A percentile compares a stretch with the other conserved stretches of the same genome.
These are phyloP conservation scores for Conops quadrifasciatus DNA, from an alignment of 2,888 invertebrate species.

Conservation along the genomic window DNA sequence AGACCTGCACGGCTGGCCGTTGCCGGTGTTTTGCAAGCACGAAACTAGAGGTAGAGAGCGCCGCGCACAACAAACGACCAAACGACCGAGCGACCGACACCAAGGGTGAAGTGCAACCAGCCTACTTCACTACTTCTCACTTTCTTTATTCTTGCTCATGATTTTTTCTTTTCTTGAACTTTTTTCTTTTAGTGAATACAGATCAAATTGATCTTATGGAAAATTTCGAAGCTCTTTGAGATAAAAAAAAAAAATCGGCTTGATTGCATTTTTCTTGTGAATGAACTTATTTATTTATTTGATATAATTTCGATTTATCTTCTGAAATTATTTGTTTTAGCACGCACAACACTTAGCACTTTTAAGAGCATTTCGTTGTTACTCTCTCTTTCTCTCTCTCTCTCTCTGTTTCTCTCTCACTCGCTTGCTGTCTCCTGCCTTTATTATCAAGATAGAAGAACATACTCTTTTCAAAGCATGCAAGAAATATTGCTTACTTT, in stretches of 20 bases:
- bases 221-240: no score
- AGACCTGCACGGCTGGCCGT: conserved; percentile 2
- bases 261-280: no score
- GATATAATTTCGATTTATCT: not conserved
- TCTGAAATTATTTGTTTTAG: not conserved
- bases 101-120: no score
- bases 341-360: conserved; percentile 17
- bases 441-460: not conserved
- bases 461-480: conserved; percentile 12
- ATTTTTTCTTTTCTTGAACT: conserved; percentile 24
- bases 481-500: conserved; percentile 27
- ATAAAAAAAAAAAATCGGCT: no score
- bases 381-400: conserved; percentile 14
- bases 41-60: not conserved
- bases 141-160: not conserved
- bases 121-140: conserved; percentile 26
- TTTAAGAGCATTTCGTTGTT: conserved; percentile 7
- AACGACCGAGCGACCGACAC: not conserved
- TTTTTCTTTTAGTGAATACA: conserved; percentile 10
- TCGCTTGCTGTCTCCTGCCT: not conserved
- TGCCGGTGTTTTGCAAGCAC: conserved; percentile 14
- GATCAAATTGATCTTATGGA: no score
- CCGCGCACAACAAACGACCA: conserved; percentile 11
- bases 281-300: not conserved
- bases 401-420: not conserved